Percentiles rank a stretch among this genome's conserved stretches.
Evolutionary conservation across 2,888 invertebrate species (phyloP).

Genomic region (Ophion ellenae): DNA sequence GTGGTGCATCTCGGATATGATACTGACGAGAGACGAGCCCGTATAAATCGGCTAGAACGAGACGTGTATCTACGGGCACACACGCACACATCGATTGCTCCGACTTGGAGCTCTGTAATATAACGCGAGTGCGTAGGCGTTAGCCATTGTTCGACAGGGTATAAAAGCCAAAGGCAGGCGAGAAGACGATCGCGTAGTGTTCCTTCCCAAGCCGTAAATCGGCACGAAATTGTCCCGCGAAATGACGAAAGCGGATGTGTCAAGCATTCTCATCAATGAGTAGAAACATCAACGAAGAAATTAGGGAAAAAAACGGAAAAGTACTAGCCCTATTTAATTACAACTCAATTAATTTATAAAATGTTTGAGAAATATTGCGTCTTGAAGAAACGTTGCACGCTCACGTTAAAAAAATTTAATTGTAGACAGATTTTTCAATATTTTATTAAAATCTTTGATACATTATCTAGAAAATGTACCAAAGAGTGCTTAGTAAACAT

Average conservation of each 20-base stretch:
- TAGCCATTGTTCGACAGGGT: slow-evolving; percentile 63
- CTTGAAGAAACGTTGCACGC: no score
- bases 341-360: neutral
- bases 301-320: neutral
- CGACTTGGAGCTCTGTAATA: slow-evolving; percentile 44
- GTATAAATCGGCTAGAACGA: slow-evolving; percentile 61
- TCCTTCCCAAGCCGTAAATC: slow-evolving; percentile 56
- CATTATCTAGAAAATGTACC: no score
- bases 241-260: slow-evolving; percentile 38
- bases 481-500: no score
- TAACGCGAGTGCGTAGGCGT: slow-evolving; percentile 60
- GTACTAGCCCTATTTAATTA: no score
- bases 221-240: slow-evolving; percentile 46
- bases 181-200: slow-evolving; percentile 35
- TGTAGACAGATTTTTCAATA: no score
- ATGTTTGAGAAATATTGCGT: neutral
- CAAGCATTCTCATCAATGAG: no score
- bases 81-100: slow-evolving; percentile 2
- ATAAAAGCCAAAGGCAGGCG: slow-evolving; percentile 55
- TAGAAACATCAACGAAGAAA: neutral
- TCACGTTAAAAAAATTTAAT: no score
- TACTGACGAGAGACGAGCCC: slow-evolving; percentile 51
- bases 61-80: slow-evolving; percentile 34
- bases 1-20: slow-evolving; percentile 56
- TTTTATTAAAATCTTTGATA: no score